phyloP scores from a whole-genome alignment of 1,140 invertebrate species.

The Mylabris phalerata region DNA sequence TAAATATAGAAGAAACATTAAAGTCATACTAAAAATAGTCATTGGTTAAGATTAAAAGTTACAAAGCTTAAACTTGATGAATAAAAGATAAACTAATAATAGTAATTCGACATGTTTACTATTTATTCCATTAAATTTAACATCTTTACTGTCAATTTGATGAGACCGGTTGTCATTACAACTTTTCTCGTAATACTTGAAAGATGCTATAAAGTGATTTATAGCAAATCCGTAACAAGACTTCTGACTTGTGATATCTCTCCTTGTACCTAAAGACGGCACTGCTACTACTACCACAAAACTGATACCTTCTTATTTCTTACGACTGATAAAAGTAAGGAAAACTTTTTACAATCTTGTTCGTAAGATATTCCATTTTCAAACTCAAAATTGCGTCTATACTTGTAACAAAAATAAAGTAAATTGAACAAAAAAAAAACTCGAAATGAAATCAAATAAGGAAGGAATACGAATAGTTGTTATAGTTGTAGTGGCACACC shows the following conservation, averaged over 20 bases:
- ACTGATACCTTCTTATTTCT: neutral
- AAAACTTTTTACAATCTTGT: too few species aligned
- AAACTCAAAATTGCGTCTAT: too few species aligned
- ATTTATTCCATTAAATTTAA: neutral
- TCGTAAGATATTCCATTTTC: too few species aligned
- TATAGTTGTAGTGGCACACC: too few species aligned
- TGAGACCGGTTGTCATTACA: slow-evolving; percentile 4
- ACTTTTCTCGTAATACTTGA: neutral
- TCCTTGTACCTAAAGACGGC: neutral
- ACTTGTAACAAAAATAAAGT: too few species aligned
- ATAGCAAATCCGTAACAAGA: neutral
- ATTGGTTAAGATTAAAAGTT: too few species aligned
- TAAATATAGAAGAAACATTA: too few species aligned
- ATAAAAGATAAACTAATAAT: slow-evolving; percentile 8
- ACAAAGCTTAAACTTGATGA: neutral
- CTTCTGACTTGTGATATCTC: neutral
- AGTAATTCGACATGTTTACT: slow-evolving; percentile 8
- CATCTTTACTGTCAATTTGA: slow-evolving; percentile 1
- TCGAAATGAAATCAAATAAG: too few species aligned
- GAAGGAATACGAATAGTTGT: too few species aligned
- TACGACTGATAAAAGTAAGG: neutral
- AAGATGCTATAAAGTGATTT: neutral
- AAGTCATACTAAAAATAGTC: too few species aligned
- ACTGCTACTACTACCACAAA: neutral
- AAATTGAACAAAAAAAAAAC: too few species aligned